Conservation (phyloP, 1,140 invertebrate genomes). For the Ruditapes philippinarum region DNA sequence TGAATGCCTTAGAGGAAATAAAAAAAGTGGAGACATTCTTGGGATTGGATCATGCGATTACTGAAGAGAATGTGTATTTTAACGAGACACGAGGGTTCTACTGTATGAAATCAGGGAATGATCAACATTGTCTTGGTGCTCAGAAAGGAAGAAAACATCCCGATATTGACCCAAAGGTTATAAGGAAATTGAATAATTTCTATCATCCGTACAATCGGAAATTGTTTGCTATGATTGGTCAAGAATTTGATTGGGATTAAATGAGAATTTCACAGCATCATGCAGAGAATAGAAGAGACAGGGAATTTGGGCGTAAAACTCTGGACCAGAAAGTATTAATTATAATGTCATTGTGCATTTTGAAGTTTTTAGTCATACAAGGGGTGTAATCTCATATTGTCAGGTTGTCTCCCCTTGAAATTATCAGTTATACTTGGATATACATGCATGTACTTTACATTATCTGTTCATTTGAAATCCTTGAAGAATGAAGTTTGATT, state of each 20-base stretch:
- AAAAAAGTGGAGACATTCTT: constrained; percentile 83
- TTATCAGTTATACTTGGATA: no score
- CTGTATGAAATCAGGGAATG: constrained; percentile 84
- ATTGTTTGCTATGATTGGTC: constrained; percentile 82
- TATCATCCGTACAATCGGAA: constrained; percentile 94
- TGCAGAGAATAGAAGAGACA: background rate
- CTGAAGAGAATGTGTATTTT: constrained; percentile 83
- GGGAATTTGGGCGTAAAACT: background rate
- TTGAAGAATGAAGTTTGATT: no score
- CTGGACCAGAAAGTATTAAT: background rate
- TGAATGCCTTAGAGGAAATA: constrained; percentile 82
- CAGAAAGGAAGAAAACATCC: constrained; percentile 97
- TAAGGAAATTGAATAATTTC: constrained; percentile 93
- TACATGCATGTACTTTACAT: no score
- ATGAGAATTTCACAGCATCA: background rate
- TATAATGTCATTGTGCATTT: background rate
- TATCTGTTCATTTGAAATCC: no score
- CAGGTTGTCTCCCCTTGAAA: background rate
- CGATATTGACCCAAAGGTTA: constrained; percentile 91
- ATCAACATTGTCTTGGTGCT: constrained; percentile 92
- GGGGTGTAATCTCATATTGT: background rate
- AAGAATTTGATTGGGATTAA: constrained; percentile 83
- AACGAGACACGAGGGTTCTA: constrained; percentile 87
- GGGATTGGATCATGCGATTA: constrained; percentile 79
- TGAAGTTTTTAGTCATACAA: background rate